Evolutionary conservation across 2,113 vertebrate genomes (phyloP).

Genomic region (Cichladusa arquata): DNA sequence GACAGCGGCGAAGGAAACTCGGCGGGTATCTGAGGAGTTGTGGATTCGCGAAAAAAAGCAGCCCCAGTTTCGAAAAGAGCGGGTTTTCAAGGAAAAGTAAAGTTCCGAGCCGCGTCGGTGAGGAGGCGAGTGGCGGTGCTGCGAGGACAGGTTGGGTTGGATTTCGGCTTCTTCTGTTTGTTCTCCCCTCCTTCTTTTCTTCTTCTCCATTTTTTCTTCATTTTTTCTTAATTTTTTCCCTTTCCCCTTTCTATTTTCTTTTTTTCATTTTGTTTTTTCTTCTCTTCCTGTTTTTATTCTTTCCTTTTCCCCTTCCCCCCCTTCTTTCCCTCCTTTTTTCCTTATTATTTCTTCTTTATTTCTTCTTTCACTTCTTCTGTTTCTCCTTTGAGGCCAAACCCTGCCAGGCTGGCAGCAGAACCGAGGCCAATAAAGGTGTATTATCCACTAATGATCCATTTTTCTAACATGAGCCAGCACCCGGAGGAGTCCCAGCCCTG

Average conservation of each 20-base stretch:
- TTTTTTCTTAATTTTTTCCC: rapidly evolving
- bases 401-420: rapidly evolving
- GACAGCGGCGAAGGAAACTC: neutral
- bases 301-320: rapidly evolving
- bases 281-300: rapidly evolving
- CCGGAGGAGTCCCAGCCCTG: neutral
- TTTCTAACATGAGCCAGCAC: neutral
- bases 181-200: neutral
- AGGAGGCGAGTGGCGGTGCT: neutral
- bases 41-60: neutral
- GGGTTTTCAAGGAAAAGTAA: neutral
- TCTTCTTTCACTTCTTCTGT: neutral
- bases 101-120: neutral
- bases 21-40: neutral
- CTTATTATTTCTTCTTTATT: neutral
- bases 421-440: neutral
- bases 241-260: neutral
- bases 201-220: neutral
- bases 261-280: neutral
- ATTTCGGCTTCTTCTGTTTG: neutral
- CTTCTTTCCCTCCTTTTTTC: rapidly evolving
- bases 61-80: neutral
- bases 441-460: neutral
- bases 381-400: neutral
- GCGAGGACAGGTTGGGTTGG: neutral